phyloP scores from a whole-genome alignment of 2,797 vertebrate genomes.

The Hypotaenidia philippensis region DNA sequence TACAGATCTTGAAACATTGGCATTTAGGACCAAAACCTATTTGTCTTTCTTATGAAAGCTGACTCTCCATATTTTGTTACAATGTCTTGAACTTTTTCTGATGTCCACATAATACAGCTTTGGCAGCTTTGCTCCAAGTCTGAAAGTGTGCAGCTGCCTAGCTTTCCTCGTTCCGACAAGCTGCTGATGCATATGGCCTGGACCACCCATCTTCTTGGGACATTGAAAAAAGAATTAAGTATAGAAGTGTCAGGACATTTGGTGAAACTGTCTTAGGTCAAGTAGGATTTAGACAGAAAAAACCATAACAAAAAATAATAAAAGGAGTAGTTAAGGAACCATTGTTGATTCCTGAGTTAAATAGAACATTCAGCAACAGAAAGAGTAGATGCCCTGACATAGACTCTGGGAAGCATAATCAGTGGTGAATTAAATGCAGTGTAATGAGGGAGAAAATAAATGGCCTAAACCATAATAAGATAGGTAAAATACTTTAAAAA shows the following conservation, averaged over 20 bases:
- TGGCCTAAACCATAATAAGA: background rate
- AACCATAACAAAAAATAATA: background rate
- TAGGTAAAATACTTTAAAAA: background rate
- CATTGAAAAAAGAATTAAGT: background rate
- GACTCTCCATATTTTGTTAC: background rate
- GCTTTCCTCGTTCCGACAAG: background rate
- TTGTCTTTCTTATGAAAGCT: background rate
- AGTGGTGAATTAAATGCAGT: background rate
- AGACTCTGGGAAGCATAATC: background rate
- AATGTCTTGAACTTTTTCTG: background rate
- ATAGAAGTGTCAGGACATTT: background rate
- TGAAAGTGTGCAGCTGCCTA: conserved; percentile 40
- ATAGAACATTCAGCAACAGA: background rate
- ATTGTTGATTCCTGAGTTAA: background rate
- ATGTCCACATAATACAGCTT: background rate
- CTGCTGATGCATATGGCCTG: background rate
- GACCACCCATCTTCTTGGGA: conserved; percentile 55
- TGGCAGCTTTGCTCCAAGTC: background rate
- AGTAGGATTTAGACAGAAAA: conserved; percentile 36
- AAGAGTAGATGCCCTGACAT: background rate
- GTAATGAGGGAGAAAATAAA: background rate
- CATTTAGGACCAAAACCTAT: background rate
- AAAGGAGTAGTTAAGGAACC: background rate
- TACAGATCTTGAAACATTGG: background rate
- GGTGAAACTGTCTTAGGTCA: background rate